Evolutionary conservation across 2,888 invertebrate species (phyloP).

Genomic region (Leucophenga montana): DNA sequence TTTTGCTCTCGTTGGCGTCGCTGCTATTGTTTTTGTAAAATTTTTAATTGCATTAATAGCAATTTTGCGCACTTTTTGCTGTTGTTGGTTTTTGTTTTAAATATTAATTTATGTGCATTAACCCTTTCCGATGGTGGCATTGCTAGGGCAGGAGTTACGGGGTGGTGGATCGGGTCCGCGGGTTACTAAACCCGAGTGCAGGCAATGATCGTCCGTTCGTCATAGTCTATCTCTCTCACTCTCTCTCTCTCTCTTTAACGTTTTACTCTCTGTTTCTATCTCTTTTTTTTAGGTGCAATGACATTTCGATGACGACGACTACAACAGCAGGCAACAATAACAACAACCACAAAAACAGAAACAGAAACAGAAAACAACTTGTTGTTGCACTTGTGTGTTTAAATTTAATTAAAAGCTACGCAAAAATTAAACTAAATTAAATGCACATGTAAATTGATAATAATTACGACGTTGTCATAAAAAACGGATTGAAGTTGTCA

Average conservation of each 20-base stretch:
- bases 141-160: too few species aligned
- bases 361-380: slow-evolving; percentile 5
- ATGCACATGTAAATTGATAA: slow-evolving; percentile 56
- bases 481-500: too few species aligned
- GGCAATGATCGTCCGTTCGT: too few species aligned
- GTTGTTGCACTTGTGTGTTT: slow-evolving; percentile 15
- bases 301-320: slow-evolving; percentile 21
- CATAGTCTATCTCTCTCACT: too few species aligned
- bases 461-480: slow-evolving; percentile 42
- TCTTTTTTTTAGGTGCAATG: slow-evolving; percentile 14
- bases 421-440: slow-evolving; percentile 59
- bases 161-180: background rate
- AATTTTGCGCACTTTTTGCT: slow-evolving; percentile 8
- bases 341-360: slow-evolving; percentile 29
- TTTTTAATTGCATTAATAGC: slow-evolving; percentile 28
- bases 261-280: too few species aligned
- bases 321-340: slow-evolving; percentile 43
- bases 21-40: slow-evolving; percentile 3
- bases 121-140: too few species aligned
- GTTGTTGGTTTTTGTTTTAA: slow-evolving; percentile 6
- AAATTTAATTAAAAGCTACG: slow-evolving; percentile 17
- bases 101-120: slow-evolving; percentile 2
- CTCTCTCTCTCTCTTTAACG: too few species aligned
- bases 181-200: slow-evolving; percentile 3
- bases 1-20: background rate